Conservation (phyloP, 2,888 invertebrate species). For the Prenolepis imparis region DNA sequence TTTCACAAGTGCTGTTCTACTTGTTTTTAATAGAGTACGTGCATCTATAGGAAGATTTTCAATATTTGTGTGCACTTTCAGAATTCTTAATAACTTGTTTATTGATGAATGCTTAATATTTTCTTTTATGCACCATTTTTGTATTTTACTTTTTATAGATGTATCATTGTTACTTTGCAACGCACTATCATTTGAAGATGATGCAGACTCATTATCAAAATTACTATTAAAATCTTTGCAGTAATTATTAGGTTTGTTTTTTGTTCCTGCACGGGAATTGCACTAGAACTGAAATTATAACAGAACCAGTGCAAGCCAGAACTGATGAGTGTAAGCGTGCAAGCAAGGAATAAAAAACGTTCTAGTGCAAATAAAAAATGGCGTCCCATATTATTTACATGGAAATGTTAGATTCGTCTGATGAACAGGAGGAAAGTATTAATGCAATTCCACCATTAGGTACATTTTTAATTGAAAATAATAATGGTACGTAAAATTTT, state of each 20-base stretch:
- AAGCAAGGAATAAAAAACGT: no score
- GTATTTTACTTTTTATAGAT: background rate
- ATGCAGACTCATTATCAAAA: background rate
- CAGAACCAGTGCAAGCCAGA: no score
- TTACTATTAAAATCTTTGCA: background rate
- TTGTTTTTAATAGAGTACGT: background rate
- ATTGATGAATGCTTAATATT: constrained; percentile 1
- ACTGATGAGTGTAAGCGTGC: no score
- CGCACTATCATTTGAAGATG: background rate
- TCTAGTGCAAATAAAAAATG: no score
- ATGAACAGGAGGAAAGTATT: no score
- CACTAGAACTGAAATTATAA: no score
- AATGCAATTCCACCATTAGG: no score
- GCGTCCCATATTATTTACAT: no score
- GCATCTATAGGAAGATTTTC: background rate
- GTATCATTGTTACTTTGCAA: background rate
- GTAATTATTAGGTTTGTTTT: background rate
- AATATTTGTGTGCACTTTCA: background rate
- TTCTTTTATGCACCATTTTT: background rate
- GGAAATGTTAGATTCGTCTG: no score
- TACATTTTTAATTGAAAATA: no score
- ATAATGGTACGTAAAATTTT: background rate
- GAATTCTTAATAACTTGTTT: constrained; percentile 5
- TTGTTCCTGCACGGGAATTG: no score
- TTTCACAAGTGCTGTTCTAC: background rate